phyloP scores from a whole-genome alignment of 2,113 vertebrate species.

The Tenebrosternarchus preto region DNA sequence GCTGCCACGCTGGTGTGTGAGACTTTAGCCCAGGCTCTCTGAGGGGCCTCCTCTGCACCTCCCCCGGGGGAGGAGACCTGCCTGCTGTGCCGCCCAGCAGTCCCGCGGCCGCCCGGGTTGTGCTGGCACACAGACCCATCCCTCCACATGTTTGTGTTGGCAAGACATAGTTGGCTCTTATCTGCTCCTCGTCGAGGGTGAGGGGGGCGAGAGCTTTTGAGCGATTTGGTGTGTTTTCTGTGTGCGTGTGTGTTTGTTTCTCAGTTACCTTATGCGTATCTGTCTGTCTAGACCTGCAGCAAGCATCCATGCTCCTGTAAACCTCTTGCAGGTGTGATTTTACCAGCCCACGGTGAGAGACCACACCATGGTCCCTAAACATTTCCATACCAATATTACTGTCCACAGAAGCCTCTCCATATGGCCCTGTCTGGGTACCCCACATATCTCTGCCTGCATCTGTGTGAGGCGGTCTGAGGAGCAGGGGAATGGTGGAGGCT shows the following conservation, averaged over 20 bases:
- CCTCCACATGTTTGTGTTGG: slow-evolving; percentile 21
- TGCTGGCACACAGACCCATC: slow-evolving; percentile 27
- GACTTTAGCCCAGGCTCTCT: slow-evolving; percentile 3
- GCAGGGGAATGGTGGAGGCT: slow-evolving; percentile 28
- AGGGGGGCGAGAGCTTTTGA: slow-evolving; percentile 11
- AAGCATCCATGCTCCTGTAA: background rate
- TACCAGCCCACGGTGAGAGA: slow-evolving; percentile 28
- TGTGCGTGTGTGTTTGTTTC: background rate
- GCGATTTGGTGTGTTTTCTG: background rate
- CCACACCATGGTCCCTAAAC: slow-evolving; percentile 30
- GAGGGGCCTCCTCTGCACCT: slow-evolving; percentile 21
- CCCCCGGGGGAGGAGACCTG: slow-evolving; percentile 5
- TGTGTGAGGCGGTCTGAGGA: slow-evolving; percentile 1
- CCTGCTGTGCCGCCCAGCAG: slow-evolving; percentile 4
- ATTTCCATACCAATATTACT: background rate
- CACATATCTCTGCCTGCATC: slow-evolving; percentile 1
- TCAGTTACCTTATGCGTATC: background rate
- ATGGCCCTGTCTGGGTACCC: background rate
- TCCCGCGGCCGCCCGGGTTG: slow-evolving; percentile 20
- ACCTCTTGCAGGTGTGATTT: slow-evolving; percentile 27
- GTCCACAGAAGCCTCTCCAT: background rate
- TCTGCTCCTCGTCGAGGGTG: slow-evolving; percentile 19
- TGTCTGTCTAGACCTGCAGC: slow-evolving; percentile 38
- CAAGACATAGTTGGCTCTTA: slow-evolving; percentile 17
- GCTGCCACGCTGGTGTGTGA: slow-evolving; percentile 18